Base-by-base conservation (phyloP, 2,888 invertebrate species). In the Schizaphis graminum region DNA sequence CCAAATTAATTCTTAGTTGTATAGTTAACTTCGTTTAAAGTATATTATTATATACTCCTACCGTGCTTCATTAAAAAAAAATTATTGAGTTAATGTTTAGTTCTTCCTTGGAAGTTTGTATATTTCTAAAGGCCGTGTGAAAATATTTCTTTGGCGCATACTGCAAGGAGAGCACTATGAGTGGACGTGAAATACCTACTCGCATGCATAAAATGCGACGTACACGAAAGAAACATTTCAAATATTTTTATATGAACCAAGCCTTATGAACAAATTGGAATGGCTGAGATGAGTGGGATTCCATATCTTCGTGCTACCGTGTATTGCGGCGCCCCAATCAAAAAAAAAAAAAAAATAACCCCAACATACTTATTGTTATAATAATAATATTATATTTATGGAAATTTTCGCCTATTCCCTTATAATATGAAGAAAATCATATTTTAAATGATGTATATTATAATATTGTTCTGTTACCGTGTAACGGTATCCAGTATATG, bases 241-340 rank as follows among this genome's bases (percentile, higher is more conserved):
- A 85, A 93, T 90, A 93, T 93, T 90, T 77, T 35, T 47, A 28
- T 88, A 61, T 49, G 89, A 13, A 53, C 89, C 92, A 85, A 61
- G 86, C 57, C 41, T 93, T 86, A 93, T 93, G 93, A 93, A 90
- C 93, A 86, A 84, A 89, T 93, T 93, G 85, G 85, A 93, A 89
- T 85, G 47, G 41, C 57, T 56, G 61, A 41, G 47, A 90, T 86
- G 49, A 94, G 61, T 94, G 85, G 49, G 84, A 94, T 94, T 93
- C 89, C 93, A 90, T 93, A 86, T 86, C 35, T 89, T 16, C 26
- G 49, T 16, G 67, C 56, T 93, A 89, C 89, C 10, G 89, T 93
- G 26, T 13, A 1, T 28, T 24, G 67, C 53, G 53, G 88, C 84
- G 67, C 41, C 56, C 56, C 28, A 26, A 13, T 16, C 77, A 28